phyloP scores from a whole-genome alignment of 1,140 invertebrate genomes.

The Uloborus diversus region DNA sequence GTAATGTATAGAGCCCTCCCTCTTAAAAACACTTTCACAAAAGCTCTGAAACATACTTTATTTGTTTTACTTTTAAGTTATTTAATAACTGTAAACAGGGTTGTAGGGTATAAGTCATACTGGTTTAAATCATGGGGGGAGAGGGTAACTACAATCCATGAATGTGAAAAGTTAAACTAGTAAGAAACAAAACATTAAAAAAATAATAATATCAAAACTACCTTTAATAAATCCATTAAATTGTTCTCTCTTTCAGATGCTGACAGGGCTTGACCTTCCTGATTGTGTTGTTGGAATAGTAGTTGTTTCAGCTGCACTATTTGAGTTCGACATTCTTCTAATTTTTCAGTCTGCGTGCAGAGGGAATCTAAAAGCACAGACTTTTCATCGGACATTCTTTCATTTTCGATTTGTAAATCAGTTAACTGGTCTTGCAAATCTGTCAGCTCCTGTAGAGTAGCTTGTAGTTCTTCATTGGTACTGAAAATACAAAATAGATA shows the following conservation, averaged over 20 bases:
- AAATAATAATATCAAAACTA: constrained; percentile 60
- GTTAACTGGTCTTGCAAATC: constrained; percentile 85
- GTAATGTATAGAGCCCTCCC: no score
- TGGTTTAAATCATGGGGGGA: no score
- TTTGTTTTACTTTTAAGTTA: no score
- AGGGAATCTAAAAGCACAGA: constrained; percentile 86
- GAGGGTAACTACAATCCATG: no score
- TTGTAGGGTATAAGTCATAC: no score
- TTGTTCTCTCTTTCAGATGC: constrained; percentile 81
- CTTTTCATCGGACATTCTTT: constrained; percentile 86
- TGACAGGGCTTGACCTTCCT: constrained; percentile 66
- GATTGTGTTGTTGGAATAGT: constrained; percentile 57
- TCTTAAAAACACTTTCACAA: no score
- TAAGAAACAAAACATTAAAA: no score
- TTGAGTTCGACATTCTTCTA: constrained; percentile 75
- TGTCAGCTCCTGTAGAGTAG: constrained; percentile 89
- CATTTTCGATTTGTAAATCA: constrained; percentile 87
- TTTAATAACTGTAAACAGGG: no score
- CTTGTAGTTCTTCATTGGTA: constrained; percentile 95
- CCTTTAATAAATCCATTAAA: constrained; percentile 84
- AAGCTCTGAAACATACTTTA: no score
- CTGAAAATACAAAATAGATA: constrained; percentile 63
- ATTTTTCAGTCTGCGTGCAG: constrained; percentile 88
- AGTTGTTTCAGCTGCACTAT: constrained; percentile 66
- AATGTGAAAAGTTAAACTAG: no score